phyloP scores from a whole-genome alignment of 2,113 vertebrate species.

The Myrmecophaga tridactyla region DNA sequence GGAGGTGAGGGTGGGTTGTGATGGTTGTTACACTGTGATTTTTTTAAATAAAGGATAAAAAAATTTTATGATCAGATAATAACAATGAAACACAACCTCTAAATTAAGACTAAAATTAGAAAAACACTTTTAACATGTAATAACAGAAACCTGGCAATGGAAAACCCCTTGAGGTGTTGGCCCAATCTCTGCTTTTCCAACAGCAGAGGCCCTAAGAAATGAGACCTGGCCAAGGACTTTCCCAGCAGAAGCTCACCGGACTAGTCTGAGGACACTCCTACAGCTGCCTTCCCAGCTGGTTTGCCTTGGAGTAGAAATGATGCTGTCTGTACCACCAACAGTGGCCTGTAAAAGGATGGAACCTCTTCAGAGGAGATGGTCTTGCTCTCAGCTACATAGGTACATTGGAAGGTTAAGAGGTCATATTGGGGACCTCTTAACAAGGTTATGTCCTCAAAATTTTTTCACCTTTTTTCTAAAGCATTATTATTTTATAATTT shows the following conservation, averaged over 20 bases:
- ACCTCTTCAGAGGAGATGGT: background rate
- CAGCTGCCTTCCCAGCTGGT: background rate
- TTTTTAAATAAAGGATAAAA: background rate
- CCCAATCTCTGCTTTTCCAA: background rate
- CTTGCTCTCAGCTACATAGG: background rate
- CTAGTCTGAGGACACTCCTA: background rate
- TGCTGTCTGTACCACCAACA: background rate
- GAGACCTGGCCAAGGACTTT: background rate
- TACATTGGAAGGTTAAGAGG: background rate
- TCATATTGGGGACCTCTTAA: background rate
- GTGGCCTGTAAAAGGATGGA: background rate
- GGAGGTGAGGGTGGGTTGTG: background rate
- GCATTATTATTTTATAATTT: background rate
- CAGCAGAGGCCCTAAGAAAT: background rate
- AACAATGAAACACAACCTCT: conserved; percentile 19
- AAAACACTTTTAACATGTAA: background rate
- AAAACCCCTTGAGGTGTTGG: background rate
- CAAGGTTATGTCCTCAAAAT: background rate
- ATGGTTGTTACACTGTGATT: background rate
- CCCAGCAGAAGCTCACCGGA: background rate
- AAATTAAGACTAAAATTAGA: conserved; percentile 2
- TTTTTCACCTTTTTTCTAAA: background rate
- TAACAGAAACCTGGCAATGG: background rate
- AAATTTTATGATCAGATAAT: background rate
- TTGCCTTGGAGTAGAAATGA: background rate